A percentile compares a stretch with the other conserved stretches of the same genome.
Evolutionary conservation across 2,797 vertebrate species (phyloP).

Genomic region (Poecilia picta): DNA sequence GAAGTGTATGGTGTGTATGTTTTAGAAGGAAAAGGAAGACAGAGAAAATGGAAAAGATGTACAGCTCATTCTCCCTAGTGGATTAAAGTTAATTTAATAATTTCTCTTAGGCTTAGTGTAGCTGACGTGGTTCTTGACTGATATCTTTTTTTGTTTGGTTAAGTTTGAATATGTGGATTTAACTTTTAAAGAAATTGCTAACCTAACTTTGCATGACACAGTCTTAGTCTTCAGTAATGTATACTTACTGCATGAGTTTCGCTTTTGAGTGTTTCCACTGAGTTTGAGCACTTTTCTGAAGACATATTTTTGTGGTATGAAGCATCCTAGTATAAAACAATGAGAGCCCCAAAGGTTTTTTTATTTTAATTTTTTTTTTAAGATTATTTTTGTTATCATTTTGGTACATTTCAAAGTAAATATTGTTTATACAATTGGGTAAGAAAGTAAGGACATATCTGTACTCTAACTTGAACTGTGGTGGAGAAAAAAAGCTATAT

Average conservation of each 20-base stretch:
- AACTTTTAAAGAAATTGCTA: background rate
- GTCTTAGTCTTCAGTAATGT: background rate
- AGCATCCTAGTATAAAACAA: background rate
- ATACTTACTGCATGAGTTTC: background rate
- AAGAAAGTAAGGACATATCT: background rate
- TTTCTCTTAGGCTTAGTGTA: constrained; percentile 6
- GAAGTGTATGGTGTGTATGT: constrained; percentile 15
- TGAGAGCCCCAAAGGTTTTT: background rate
- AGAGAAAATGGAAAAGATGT: constrained; percentile 14
- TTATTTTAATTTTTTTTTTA: background rate
- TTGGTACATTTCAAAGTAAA: background rate
- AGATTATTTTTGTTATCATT: background rate
- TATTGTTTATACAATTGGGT: background rate
- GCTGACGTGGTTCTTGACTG: background rate
- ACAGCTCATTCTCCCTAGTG: constrained; percentile 6
- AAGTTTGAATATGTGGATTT: background rate
- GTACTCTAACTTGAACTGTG: background rate
- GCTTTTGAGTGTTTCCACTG: background rate
- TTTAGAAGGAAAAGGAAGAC: background rate
- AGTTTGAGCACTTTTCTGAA: background rate
- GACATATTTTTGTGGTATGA: background rate
- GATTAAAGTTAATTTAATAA: constrained; percentile 12
- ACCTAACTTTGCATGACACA: background rate
- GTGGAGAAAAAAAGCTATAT: background rate
- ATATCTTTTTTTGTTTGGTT: background rate